Percentiles rank a stretch among this genome's conserved stretches.
Conservation (phyloP, 2,888 invertebrate genomes). For the Prostheceraeus crozeri region DNA sequence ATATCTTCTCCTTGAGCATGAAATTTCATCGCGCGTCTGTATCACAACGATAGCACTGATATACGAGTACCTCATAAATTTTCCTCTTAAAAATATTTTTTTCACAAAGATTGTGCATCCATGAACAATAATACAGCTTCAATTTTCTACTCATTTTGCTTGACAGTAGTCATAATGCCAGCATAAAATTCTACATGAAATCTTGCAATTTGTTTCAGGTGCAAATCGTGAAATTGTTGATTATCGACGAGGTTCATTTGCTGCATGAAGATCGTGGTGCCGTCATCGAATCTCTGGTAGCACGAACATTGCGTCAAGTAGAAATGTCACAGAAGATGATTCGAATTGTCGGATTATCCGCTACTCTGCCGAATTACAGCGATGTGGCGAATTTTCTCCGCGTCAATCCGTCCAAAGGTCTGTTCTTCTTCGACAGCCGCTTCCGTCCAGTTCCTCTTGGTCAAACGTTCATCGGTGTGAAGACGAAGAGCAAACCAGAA, state of each 20-base stretch:
- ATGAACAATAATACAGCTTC: neutral
- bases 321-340: conserved; percentile 69
- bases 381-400: conserved; percentile 88
- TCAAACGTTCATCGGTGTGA: conserved; percentile 77
- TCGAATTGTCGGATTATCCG: conserved; percentile 87
- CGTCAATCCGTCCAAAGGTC: conserved; percentile 77
- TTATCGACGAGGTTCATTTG: conserved; percentile 86
- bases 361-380: conserved; percentile 90
- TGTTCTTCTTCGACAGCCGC: conserved; percentile 73
- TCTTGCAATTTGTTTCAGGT: too few relatives aligned
- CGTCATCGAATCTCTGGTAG: conserved; percentile 91
- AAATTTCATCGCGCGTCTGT: too few relatives aligned
- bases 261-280: conserved; percentile 93
- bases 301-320: conserved; percentile 77
- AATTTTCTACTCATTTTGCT: too few relatives aligned
- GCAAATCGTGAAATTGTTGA: conserved; percentile 63
- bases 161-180: too few relatives aligned
- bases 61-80: too few relatives aligned
- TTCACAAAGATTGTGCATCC: too few relatives aligned
- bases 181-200: too few relatives aligned
- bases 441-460: conserved; percentile 81
- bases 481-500: conserved; percentile 23
- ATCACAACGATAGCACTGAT: too few relatives aligned
- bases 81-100: too few relatives aligned
- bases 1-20: too few relatives aligned